A percentile compares a stretch with the other conserved stretches of the same genome.
phyloP scores from a whole-genome alignment of 2,888 invertebrate species.

The Chrysopilus asiliformis region DNA sequence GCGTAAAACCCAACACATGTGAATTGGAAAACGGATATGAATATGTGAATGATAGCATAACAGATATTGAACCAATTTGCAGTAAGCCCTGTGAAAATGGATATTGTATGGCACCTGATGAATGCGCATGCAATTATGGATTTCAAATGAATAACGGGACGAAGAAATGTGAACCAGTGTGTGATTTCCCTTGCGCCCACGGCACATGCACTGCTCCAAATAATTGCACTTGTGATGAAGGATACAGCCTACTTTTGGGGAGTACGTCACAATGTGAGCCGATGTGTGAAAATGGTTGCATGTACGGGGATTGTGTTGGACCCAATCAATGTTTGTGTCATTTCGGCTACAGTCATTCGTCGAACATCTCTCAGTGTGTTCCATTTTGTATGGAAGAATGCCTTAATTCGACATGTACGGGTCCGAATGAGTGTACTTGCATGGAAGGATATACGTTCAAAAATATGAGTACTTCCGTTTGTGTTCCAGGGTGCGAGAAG shows the following conservation, averaged over 20 bases:
- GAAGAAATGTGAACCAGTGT: slow-evolving; percentile 17
- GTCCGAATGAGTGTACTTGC: slow-evolving; percentile 44
- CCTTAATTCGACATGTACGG: slow-evolving; percentile 14
- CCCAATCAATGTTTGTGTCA: slow-evolving; percentile 30
- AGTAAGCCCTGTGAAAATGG: slow-evolving; percentile 18
- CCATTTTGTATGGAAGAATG: slow-evolving; percentile 28
- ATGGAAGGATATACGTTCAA: slow-evolving; percentile 20
- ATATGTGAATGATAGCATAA: background rate
- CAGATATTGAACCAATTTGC: slow-evolving; percentile 28
- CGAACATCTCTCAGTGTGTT: slow-evolving; percentile 21
- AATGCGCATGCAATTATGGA: slow-evolving; percentile 24
- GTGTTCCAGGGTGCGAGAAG: slow-evolving; percentile 29
- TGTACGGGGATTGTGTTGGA: slow-evolving; percentile 38
- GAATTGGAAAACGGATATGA: slow-evolving; percentile 22
- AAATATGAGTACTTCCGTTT: slow-evolving; percentile 17
- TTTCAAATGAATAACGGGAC: slow-evolving; percentile 11
- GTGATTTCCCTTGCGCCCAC: slow-evolving; percentile 19
- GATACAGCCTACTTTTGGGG: too few species aligned
- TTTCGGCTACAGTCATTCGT: slow-evolving; percentile 23
- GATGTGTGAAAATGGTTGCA: slow-evolving; percentile 15
- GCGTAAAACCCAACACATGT: slow-evolving; percentile 26
- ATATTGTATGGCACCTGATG: slow-evolving; percentile 24
- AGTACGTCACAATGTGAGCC: slow-evolving; percentile 17
- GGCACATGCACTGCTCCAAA: slow-evolving; percentile 17
- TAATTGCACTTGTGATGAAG: slow-evolving; percentile 17